Conservation (phyloP, 2,888 invertebrate genomes). For the Catocala fraxini region DNA sequence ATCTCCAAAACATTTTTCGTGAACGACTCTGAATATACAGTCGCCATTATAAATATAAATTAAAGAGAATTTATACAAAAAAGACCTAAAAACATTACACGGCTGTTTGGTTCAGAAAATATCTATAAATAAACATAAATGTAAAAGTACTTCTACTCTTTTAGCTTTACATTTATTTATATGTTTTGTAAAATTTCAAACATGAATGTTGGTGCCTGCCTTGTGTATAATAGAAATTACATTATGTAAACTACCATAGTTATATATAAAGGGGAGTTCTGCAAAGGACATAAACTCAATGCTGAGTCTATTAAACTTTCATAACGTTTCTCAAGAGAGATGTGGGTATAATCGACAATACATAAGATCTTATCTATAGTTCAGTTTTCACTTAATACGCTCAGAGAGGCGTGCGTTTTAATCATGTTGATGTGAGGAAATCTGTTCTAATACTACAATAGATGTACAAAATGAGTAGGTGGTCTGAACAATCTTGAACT, state of each 20-base stretch:
- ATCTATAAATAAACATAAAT: too few relatives aligned
- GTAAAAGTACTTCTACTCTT: too few relatives aligned
- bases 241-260: conserved; percentile 23
- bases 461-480: background rate
- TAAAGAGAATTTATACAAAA: conserved; percentile 34
- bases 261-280: conserved; percentile 32
- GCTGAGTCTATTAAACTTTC: conserved; percentile 48
- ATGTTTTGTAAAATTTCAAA: too few relatives aligned
- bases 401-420: conserved; percentile 15
- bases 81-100: conserved; percentile 27
- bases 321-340: conserved; percentile 36
- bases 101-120: background rate
- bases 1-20: conserved; percentile 11
- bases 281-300: conserved; percentile 43
- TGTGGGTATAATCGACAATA: conserved; percentile 46
- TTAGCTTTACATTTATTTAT: too few relatives aligned
- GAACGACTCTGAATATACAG: conserved; percentile 26
- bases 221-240: background rate
- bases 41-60: conserved; percentile 27
- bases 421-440: background rate
- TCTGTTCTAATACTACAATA: background rate
- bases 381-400: conserved; percentile 25
- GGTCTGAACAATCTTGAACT: background rate
- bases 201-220: background rate
- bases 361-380: conserved; percentile 26